Base-by-base conservation (phyloP, 2,113 vertebrate genomes). In the Quiscalus mexicanus region DNA sequence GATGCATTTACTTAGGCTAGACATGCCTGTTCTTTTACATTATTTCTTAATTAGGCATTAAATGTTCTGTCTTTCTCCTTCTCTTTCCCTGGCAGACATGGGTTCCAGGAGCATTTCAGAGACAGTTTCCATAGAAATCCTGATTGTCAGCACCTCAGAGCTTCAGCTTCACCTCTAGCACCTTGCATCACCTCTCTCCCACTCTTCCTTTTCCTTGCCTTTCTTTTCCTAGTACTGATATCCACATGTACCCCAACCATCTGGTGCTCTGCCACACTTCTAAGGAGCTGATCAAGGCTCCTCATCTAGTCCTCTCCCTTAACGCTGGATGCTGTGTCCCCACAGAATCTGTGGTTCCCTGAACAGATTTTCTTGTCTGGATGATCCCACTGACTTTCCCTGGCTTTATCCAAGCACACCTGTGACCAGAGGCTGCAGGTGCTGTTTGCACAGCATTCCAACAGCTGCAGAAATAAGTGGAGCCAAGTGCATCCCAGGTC, bases 391-490 rank as follows among this genome's bases (percentile, higher is more conserved):
- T 42, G 75, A 80, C n/a, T 16, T 45, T 64, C 49, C 35, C 23
- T 16, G 56, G 11, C n/a, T 76, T 41, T 85, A 42, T 47, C 24
- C 65, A 56, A 84, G 60, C 59, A 21, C 8, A 56, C 41, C 70
- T 2, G 1, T 30, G 41, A 31, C 39, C 19, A 5, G 42, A 70
- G 73, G 19, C 11, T 68, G 33, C 9, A 3, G 63, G n/a, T 71
- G n/a, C 10, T 3, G 0, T 33, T 68, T 4, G 1, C 1, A 2
- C 25, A 59, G 33, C 30, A 33, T 31, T 2, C 1, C 53, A 50
- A 44, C 47, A 73, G 12, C 75, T 64, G 44, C 63, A 76, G 75
- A 86, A 88, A 55, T 35, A 1, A 41, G 22, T 0, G 6, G 15
- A 79, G 33, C 10, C 11, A 6, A 81, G 31, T 19, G 15, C 21